Conservation (phyloP, 2,888 invertebrate species). For the Ommatoiulus sabulosus region DNA sequence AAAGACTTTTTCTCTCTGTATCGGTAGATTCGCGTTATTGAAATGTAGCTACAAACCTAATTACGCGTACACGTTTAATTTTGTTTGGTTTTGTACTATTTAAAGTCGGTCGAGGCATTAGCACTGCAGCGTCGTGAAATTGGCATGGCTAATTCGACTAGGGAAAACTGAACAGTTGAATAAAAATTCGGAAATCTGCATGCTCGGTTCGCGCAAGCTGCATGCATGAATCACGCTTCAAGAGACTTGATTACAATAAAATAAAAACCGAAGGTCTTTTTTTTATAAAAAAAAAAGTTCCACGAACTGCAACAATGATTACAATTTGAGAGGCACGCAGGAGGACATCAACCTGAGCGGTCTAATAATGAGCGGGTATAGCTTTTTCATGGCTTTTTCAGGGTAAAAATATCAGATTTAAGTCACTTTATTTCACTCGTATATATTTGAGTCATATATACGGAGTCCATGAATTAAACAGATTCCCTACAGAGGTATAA, state of each 20-base stretch:
- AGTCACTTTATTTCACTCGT: too few relatives aligned
- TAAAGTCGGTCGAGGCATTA: too few relatives aligned
- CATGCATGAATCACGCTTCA: background rate
- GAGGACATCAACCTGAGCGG: background rate
- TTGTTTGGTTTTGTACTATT: background rate
- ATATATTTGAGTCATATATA: too few relatives aligned
- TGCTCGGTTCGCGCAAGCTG: background rate
- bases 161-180: background rate
- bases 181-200: background rate
- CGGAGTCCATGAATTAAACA: too few relatives aligned
- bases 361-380: too few relatives aligned
- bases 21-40: background rate
- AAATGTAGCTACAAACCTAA: background rate
- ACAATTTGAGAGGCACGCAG: background rate
- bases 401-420: background rate
- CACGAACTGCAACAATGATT: slow-evolving; percentile 13
- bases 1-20: background rate
- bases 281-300: background rate
- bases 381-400: background rate
- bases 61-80: slow-evolving; percentile 16
- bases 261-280: background rate
- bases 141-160: background rate
- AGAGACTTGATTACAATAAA: slow-evolving; percentile 34
- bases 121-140: too few relatives aligned
- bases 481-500: too few relatives aligned